These are phyloP conservation scores for Pagrus major DNA, from an alignment of 2,113 vertebrate species.

Conservation along the genomic window DNA sequence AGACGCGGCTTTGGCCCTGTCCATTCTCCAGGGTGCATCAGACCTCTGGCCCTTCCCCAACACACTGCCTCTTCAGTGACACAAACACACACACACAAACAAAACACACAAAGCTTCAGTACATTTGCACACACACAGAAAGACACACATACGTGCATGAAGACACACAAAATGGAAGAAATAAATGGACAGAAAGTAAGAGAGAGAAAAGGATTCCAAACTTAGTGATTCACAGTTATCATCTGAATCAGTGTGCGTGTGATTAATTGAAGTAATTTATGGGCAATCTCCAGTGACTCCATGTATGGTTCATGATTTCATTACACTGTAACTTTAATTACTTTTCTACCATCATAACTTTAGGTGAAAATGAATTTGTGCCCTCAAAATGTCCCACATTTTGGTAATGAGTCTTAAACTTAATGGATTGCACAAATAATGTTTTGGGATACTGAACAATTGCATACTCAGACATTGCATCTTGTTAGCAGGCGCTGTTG, in stretches of 20 bases:
- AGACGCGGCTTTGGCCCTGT: conserved; percentile 58
- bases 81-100: conserved; percentile 24
- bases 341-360: conserved; percentile 76
- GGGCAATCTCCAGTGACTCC: conserved; percentile 74
- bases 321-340: conserved; percentile 80
- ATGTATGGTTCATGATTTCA: conserved; percentile 80
- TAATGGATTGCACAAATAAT: conserved; percentile 74
- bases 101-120: conserved; percentile 7
- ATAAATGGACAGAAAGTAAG: conserved; percentile 9
- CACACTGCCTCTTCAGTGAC: conserved; percentile 32
- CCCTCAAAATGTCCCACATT: conserved; percentile 56
- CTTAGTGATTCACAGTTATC: conserved; percentile 65
- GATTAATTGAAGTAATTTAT: conserved; percentile 84
- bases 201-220: conserved; percentile 54
- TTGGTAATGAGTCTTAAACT: conserved; percentile 67
- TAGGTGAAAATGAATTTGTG: conserved; percentile 73
- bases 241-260: conserved; percentile 72
- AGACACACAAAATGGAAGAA: conserved; percentile 1
- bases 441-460: conserved; percentile 67
- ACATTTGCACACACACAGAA: not conserved
- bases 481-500: conserved; percentile 12
- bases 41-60: conserved; percentile 64
- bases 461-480: conserved; percentile 46
- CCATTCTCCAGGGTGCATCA: conserved; percentile 57
- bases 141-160: not conserved